Evolutionary conservation across 2,888 invertebrate genomes (phyloP).

Genomic region (Pilophorus perplexus): DNA sequence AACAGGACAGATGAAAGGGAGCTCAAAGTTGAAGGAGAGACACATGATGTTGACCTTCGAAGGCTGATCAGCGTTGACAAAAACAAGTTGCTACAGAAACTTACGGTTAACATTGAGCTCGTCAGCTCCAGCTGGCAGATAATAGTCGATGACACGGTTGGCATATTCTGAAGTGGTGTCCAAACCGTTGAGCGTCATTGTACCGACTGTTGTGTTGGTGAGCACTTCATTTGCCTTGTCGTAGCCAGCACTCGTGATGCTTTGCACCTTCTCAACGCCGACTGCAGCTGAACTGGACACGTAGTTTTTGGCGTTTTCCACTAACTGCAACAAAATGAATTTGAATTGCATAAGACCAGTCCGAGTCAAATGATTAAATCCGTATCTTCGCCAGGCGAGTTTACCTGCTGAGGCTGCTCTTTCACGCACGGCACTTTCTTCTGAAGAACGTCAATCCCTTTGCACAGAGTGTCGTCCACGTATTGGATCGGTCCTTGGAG

Average conservation of each 20-base stretch:
- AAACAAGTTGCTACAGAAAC: too few species aligned
- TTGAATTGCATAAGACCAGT: too few species aligned
- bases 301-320: constrained; percentile 53
- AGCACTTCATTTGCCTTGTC: constrained; percentile 69
- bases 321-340: constrained; percentile 54
- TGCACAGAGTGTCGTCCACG: constrained; percentile 59
- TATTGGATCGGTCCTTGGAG: constrained; percentile 58
- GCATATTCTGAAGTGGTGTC: constrained; percentile 67
- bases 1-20: too few species aligned
- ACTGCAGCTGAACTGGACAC: constrained; percentile 50
- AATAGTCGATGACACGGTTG: constrained; percentile 71
- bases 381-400: too few species aligned
- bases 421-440: constrained; percentile 59
- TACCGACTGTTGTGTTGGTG: constrained; percentile 64
- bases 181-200: constrained; percentile 64
- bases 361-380: neutral
- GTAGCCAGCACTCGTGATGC: constrained; percentile 61
- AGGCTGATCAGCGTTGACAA: too few species aligned
- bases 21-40: neutral
- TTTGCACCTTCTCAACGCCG: constrained; percentile 50
- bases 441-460: constrained; percentile 59
- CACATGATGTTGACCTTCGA: neutral
- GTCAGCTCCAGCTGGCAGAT: constrained; percentile 62
- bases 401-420: constrained; percentile 58
- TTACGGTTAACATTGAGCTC: constrained; percentile 55